Base-by-base conservation (phyloP, 1,140 invertebrate genomes). In the Cephus cinctus region DNA sequence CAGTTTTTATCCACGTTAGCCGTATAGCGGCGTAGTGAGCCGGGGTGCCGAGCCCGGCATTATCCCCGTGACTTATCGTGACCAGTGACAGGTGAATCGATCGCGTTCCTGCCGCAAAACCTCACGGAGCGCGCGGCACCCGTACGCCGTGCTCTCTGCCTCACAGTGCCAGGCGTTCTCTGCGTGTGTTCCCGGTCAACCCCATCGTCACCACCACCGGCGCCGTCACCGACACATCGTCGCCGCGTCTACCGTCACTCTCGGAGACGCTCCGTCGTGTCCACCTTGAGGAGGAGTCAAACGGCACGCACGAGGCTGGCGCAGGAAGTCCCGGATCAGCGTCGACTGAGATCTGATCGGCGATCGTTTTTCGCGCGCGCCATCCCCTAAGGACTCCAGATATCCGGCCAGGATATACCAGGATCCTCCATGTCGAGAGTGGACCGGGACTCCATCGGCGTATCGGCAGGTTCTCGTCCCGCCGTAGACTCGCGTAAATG, bases 71-170 rank as follows among this genome's bases (percentile, higher is more conserved):
- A 25, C 18, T 32, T 54, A 60, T 50, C 55, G 56, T 62, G 62
- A 69, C 66, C 67, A 68, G 65, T 69, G 67, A 69, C 67, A 69
- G 62, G 67, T 68, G 67, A 69, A 67, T 68, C 65, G 62, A 66
- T 65, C 60, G 49, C 39, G 15, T 12, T 12, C 18, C 12, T 12
- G 21, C 21, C 14, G 6, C 5, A 8, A 19, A 11, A 8, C 11
- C 6, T 22, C 39, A 11, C 18, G 16, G 20, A 20, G 36, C 35
- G 43, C 48, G 41, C 47, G 40, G 47, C 47, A 39, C 31, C 39
- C 38, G 31, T 35, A 27, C 39, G 38, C 19, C 46, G 27, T 35
- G 22, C 23, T 39, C 30, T 18, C 49, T 30, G 25, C 32, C 16
- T 9, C n/a, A 12, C 16, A 38, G 11, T 12, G 11, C 11, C 16